Evolutionary conservation across 2,888 invertebrate species (phyloP).

Genomic region (Muscina levida): DNA sequence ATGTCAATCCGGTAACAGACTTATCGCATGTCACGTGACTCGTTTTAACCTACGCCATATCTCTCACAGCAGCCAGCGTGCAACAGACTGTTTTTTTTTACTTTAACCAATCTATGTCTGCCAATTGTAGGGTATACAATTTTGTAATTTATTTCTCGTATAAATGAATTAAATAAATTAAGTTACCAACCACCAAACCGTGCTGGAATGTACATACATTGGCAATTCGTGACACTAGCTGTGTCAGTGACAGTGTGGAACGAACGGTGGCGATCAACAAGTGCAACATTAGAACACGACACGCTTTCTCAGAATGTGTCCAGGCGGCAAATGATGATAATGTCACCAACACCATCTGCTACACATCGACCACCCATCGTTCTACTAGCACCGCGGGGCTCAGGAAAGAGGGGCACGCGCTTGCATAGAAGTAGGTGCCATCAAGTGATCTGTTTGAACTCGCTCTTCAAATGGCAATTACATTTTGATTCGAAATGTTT

Average conservation of each 20-base stretch:
- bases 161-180: constrained; percentile 59
- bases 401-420: not conserved
- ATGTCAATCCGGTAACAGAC: no score
- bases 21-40: no score
- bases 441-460: constrained; percentile 8
- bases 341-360: not conserved
- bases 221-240: constrained; percentile 64
- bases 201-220: constrained; percentile 56
- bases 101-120: no score
- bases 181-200: constrained; percentile 52
- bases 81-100: no score
- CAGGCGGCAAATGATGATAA: not conserved
- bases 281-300: constrained; percentile 37
- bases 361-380: not conserved
- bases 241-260: no score
- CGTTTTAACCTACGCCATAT: no score
- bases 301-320: constrained; percentile 12
- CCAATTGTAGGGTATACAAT: no score
- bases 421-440: not conserved
- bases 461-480: constrained; percentile 7
- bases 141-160: not conserved
- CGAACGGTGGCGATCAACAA: constrained; percentile 25
- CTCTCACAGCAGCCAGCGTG: no score
- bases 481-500: constrained; percentile 1
- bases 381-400: not conserved